These are phyloP conservation scores for Dendronephthya gigantea DNA, from an alignment of 64 coral and sea anemone species.

Conservation along the genomic window DNA sequence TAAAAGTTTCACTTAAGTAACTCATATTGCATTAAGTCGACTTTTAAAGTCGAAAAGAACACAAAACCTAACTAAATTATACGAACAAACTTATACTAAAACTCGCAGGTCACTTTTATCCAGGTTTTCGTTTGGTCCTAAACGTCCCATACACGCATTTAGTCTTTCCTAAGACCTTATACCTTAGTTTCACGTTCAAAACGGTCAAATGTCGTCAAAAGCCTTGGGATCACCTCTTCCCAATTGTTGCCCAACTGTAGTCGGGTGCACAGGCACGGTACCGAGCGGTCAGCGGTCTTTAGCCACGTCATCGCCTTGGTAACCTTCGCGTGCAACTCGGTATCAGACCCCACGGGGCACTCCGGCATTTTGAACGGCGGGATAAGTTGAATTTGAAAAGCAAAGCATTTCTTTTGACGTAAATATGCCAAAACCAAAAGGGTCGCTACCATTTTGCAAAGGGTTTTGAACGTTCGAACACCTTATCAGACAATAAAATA, in stretches of 20 bases:
- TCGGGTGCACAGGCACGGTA: not conserved
- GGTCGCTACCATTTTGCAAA: not conserved
- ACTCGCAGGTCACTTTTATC: too few relatives aligned
- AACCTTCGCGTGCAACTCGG: not conserved
- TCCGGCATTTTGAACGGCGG: not conserved
- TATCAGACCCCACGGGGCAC: not conserved
- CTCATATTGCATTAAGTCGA: too few relatives aligned
- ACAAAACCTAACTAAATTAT: too few relatives aligned
- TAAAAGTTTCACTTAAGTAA: too few relatives aligned
- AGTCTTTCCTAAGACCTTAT: too few relatives aligned
- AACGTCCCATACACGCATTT: too few relatives aligned
- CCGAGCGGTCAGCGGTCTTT: not conserved
- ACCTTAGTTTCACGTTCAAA: too few relatives aligned
- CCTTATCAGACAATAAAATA: not conserved
- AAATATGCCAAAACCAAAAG: not conserved
- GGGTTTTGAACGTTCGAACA: not conserved
- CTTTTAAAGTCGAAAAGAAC: too few relatives aligned
- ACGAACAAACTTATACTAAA: too few relatives aligned
- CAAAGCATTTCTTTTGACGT: not conserved
- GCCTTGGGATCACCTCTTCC: not conserved
- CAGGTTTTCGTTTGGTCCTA: too few relatives aligned
- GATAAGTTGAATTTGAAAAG: not conserved
- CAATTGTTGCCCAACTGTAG: slow-evolving; percentile 8
- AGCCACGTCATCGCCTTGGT: not conserved
- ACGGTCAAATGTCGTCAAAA: not conserved